Conservation (phyloP, 2,797 vertebrate genomes). For the Heteromormyrus szaboi region DNA sequence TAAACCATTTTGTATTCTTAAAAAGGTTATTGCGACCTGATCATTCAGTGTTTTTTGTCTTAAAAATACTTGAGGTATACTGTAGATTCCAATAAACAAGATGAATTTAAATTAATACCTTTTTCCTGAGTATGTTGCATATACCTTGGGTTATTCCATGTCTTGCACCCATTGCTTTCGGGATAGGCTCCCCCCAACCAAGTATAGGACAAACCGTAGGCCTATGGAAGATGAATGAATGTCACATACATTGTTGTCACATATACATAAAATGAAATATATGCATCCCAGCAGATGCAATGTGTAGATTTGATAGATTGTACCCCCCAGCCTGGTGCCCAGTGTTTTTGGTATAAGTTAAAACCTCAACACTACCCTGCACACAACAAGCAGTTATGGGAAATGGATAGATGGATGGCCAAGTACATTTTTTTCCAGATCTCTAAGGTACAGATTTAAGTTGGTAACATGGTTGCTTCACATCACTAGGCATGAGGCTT, state of each 20-base stretch:
- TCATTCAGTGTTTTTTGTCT: constrained; percentile 24
- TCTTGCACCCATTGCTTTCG: background rate
- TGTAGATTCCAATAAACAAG: constrained; percentile 31
- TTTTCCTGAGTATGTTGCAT: background rate
- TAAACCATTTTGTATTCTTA: constrained; percentile 21
- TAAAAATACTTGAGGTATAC: constrained; percentile 24
- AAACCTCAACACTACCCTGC: background rate
- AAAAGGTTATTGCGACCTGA: constrained; percentile 12
- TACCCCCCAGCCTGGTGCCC: background rate
- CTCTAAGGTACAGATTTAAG: background rate
- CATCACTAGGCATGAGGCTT: background rate
- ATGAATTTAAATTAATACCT: background rate
- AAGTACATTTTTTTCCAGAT: background rate
- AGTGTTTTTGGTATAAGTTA: background rate
- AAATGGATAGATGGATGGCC: background rate
- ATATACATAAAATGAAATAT: background rate
- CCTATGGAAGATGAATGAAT: background rate
- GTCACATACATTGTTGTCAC: background rate
- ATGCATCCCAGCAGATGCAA: background rate
- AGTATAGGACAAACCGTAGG: background rate
- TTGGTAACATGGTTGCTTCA: background rate
- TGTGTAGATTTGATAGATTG: background rate
- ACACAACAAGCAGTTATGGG: background rate
- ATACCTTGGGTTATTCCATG: background rate
- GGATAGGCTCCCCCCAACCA: background rate